Percentiles rank a stretch among this genome's conserved stretches.
Conservation (phyloP, 2,797 vertebrate genomes). For the Argya squamiceps region DNA sequence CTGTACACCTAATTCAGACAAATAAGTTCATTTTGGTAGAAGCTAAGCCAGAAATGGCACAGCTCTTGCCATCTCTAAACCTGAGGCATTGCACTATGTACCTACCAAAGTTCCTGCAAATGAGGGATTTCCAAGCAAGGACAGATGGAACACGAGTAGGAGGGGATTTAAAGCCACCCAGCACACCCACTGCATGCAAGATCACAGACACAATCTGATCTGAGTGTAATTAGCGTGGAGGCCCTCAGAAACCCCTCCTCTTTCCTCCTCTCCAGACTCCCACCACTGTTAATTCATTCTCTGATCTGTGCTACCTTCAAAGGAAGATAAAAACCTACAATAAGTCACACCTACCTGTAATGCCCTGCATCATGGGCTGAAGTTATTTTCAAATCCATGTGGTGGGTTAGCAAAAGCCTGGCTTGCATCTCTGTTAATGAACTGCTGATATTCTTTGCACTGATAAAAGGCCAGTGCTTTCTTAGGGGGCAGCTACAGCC, state of each 20-base stretch:
- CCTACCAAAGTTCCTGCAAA: background rate
- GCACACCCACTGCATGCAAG: background rate
- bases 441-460: background rate
- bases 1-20: slow-evolving; percentile 34
- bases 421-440: background rate
- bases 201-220: background rate
- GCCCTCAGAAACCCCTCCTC: background rate
- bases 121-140: background rate
- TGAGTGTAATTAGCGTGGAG: background rate
- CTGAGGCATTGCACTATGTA: background rate
- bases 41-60: slow-evolving; percentile 15
- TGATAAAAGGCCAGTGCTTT: background rate
- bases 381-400: background rate
- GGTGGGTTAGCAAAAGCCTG: background rate
- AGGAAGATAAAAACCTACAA: background rate
- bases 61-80: background rate
- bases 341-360: background rate
- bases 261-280: background rate
- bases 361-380: background rate
- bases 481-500: background rate
- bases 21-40: slow-evolving; percentile 26
- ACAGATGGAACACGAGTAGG: background rate
- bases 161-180: background rate
- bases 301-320: background rate
- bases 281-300: background rate